Conservation (phyloP, 2,888 invertebrate genomes). For the Clanis bilineata region DNA sequence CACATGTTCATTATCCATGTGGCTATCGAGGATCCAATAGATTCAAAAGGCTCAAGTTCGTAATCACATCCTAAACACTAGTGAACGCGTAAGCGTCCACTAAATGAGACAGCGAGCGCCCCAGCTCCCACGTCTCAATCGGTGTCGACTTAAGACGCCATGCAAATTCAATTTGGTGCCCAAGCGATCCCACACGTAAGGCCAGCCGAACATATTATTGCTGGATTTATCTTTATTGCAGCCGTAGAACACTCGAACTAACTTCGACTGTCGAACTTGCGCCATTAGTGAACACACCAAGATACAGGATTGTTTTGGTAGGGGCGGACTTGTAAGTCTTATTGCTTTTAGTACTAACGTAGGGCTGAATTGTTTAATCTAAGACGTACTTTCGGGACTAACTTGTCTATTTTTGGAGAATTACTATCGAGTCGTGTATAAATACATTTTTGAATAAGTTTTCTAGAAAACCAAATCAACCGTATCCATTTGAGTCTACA, state of each 20-base stretch:
- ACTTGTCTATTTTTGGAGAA: constrained; percentile 31
- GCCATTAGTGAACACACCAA: constrained; percentile 82
- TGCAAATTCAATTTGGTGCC: constrained; percentile 82
- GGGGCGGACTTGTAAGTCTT: constrained; percentile 80
- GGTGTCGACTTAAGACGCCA: constrained; percentile 78
- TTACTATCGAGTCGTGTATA: background rate
- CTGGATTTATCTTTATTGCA: constrained; percentile 82
- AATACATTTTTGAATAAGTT: background rate
- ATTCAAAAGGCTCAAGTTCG: constrained; percentile 53
- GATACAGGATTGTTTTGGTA: constrained; percentile 81
- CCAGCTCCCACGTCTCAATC: constrained; percentile 65
- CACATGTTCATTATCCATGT: background rate
- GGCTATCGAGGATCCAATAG: constrained; percentile 28
- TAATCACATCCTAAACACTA: constrained; percentile 62
- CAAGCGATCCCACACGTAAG: constrained; percentile 77
- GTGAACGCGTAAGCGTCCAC: constrained; percentile 69
- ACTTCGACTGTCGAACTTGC: constrained; percentile 81
- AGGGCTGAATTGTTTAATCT: constrained; percentile 78
- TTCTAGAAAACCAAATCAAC: background rate
- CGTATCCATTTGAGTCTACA: background rate
- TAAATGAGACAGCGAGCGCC: constrained; percentile 57
- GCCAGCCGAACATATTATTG: constrained; percentile 80
- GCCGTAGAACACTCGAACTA: constrained; percentile 80
- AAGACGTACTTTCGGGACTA: constrained; percentile 58
- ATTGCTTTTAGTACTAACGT: constrained; percentile 75